These are phyloP conservation scores for Saguinus midas DNA, from an alignment of 2,113 vertebrate genomes.

Conservation along the genomic window DNA sequence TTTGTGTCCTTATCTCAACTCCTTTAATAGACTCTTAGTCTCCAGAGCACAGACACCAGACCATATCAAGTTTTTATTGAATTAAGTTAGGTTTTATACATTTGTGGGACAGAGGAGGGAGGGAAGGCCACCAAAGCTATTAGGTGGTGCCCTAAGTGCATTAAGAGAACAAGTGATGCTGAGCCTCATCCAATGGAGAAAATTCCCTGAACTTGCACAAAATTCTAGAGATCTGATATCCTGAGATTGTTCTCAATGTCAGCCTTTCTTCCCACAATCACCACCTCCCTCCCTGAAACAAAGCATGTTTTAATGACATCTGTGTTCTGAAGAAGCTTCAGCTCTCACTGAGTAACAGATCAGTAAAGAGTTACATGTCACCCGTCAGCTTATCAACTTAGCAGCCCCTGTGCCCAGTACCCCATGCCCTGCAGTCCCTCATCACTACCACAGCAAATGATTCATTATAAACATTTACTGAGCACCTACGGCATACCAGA, in stretches of 20 bases:
- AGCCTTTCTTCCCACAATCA: background rate
- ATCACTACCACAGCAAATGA: background rate
- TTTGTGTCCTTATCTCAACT: background rate
- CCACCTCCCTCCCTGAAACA: background rate
- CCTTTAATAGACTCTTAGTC: background rate
- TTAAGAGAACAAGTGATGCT: no score
- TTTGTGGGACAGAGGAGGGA: background rate
- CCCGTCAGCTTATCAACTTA: fast-evolving
- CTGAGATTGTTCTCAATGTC: background rate
- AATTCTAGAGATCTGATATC: background rate
- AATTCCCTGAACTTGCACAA: background rate
- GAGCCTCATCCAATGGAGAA: background rate
- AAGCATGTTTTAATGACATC: background rate
- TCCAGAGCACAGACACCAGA: background rate
- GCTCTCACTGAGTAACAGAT: fast-evolving
- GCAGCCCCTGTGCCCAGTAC: background rate
- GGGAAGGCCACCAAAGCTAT: background rate
- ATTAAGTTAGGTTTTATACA: background rate
- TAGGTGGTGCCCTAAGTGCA: no score
- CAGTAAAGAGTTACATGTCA: fast-evolving
- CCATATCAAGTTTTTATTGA: background rate
- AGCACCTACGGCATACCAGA: background rate
- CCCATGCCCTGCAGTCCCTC: no score
- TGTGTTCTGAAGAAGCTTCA: background rate
- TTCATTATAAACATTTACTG: background rate